A percentile compares a stretch with the other conserved stretches of the same genome.
These are phyloP conservation scores for Rhodeus uyekii DNA, from an alignment of 2,797 vertebrate species.

Conservation along the genomic window DNA sequence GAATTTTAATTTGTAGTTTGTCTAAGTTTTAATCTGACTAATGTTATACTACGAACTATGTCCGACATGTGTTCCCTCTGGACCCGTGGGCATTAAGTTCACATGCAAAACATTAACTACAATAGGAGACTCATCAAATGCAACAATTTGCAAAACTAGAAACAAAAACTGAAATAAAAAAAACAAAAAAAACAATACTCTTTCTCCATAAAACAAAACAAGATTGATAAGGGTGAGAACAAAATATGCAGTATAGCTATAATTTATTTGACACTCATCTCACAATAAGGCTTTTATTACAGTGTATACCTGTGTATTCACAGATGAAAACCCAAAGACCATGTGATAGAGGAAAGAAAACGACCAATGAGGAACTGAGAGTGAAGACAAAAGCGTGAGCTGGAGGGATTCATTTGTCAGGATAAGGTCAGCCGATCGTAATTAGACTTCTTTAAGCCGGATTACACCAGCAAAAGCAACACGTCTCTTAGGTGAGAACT, in stretches of 20 bases:
- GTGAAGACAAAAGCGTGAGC: slow-evolving; percentile 27
- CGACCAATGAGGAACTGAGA: slow-evolving; percentile 58
- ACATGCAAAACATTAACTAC: background rate
- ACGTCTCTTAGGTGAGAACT: background rate
- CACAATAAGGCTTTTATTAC: slow-evolving; percentile 80
- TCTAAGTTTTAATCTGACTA: background rate
- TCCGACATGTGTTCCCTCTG: background rate
- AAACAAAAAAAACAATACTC: slow-evolving; percentile 8
- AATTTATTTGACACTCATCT: slow-evolving; percentile 81
- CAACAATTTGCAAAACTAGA: background rate
- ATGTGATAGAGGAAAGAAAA: slow-evolving; percentile 47
- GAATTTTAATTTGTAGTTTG: background rate
- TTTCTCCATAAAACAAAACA: slow-evolving; percentile 49
- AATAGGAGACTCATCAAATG: no score
- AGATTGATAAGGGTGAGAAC: slow-evolving; percentile 68
- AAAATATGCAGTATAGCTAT: slow-evolving; percentile 80
- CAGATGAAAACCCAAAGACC: slow-evolving; percentile 28
- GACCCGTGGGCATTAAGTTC: background rate
- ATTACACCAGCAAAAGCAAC: background rate
- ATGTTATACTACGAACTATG: no score
- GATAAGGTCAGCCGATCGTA: background rate
- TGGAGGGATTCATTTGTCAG: background rate
- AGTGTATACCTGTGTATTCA: slow-evolving; percentile 63
- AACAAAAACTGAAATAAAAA: slow-evolving; percentile 13
- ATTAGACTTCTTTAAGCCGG: background rate